Evolutionary conservation across 2,888 invertebrate genomes (phyloP), one percentile per base, ranked within the genome.

Genomic region (Ethmia dodecea): DNA sequence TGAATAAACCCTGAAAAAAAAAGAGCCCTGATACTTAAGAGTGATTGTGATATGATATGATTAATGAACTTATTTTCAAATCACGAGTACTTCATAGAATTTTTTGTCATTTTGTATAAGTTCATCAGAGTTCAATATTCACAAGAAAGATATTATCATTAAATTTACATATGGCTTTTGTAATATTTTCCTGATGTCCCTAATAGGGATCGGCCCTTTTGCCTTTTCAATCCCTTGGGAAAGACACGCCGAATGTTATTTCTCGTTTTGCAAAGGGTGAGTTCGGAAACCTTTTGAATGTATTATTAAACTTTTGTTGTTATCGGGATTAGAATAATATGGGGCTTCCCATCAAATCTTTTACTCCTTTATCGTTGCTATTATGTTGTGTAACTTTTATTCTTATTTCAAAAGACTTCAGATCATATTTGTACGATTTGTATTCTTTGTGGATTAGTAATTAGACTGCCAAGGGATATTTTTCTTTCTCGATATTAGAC

Each of bases 271-370:
- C 62, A 60, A 60, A 64, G 57, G 69, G 56, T 59, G 61, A 67
- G 64, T 60, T 60, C 47, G 48, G 60, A 40, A 39, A 60, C 65
- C 65, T 65, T 72, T 69, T 70, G 62, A 70, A 72, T 67, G 70
- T 75, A 64, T 68, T 75, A 71, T 70, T 69, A 67, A 76, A 75
- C 61, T 76, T 76, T 72, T 65, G 67, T 69, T 74, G 70, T 69
- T 71, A 67, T 65, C 63, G 54, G 60, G 63, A 70, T 71, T 67
- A 70, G 52, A 65, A 69, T 66, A 65, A 69, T 68, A 64, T 55
- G 53, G 56, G n/a, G 50, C 40, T 47, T 52, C 57, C 47, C 48
- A 52, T 64, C 54, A 55, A 58, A 61, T 60, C 48, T 57, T 46
- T 42, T 49, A 56, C 46, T 52, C 45, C 47, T 61, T 56, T 55